These are phyloP conservation scores for Zelleria hepariella DNA, from an alignment of 2,888 invertebrate genomes.

Conservation along the genomic window DNA sequence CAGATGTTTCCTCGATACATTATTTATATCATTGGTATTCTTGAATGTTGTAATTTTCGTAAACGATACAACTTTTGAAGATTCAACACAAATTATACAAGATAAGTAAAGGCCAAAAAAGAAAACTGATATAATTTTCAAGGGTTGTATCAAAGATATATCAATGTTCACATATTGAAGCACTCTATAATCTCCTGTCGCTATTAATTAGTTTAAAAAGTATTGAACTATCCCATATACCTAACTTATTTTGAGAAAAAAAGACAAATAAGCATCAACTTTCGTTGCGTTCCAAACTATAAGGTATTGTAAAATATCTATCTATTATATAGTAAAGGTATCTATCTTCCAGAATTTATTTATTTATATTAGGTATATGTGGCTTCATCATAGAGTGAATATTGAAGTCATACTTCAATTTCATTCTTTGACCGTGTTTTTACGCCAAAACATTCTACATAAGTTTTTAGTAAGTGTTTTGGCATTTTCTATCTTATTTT, in stretches of 20 bases:
- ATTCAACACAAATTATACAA: neutral
- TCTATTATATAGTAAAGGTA: conserved; percentile 10
- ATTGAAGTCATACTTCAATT: conserved; percentile 12
- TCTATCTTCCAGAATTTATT: conserved; percentile 27
- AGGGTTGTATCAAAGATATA: conserved; percentile 23
- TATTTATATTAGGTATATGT: conserved; percentile 35
- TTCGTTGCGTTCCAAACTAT: conserved; percentile 21
- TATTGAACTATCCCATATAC: neutral
- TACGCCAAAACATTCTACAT: conserved; percentile 40
- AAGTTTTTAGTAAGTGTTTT: conserved; percentile 12
- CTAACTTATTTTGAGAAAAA: too few relatives aligned
- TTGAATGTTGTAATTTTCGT: conserved; percentile 49
- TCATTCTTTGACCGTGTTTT: conserved; percentile 42
- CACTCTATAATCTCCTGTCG: conserved; percentile 64
- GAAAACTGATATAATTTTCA: too few relatives aligned
- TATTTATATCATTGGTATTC: conserved; percentile 24
- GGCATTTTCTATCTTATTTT: conserved; percentile 40
- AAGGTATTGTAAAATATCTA: neutral
- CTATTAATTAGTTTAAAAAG: conserved; percentile 46
- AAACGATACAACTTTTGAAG: conserved; percentile 34
- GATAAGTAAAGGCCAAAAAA: neutral
- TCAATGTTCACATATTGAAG: conserved; percentile 50
- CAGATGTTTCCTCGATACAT: neutral
- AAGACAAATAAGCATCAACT: too few relatives aligned
- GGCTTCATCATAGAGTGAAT: conserved; percentile 51